Base-by-base conservation (phyloP, 1,140 invertebrate species). In the Ooceraea biroi region DNA sequence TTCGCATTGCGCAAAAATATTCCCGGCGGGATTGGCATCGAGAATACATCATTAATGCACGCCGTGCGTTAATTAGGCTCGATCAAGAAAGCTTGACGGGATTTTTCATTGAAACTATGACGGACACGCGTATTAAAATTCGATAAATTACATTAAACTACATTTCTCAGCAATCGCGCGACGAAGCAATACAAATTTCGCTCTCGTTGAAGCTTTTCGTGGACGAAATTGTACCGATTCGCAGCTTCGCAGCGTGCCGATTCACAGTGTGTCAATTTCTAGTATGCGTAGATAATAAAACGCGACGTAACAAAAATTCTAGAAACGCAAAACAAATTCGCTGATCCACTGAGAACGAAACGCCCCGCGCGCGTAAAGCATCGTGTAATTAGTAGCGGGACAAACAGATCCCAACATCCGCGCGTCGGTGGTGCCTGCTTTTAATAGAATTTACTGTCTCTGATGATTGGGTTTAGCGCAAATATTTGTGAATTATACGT, bases 401-500 rank as follows among this genome's bases (percentile, higher is more conserved):
- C 74, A 84, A 87, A 87, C 83, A 69, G 82, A 73, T 63, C 74
- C 48, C 86, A 66, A 61, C 44, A 48, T 65, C 41, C 63, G 30
- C 22, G 74, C 48, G 52, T 69, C 66, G 41, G 27, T 83, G 65
- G 69, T 65, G 19, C 46, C 72, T 77, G 66, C 72, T 83, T 84
- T 87, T 74, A 72, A 82, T 86, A 65, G 82, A 87, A 86, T 83
- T 86, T 83, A 82, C 57, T 48, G 52, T 83, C 77, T 17, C 50
- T 46, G 60, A 77, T 86, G 68, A 88, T 80, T 84, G 82, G 73
- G 48, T 61, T 76, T 46, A 84, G 74, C 65, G 82, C 80, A 88
- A 90, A 90, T 91, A 91, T 91, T 90, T 91, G 87, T 71, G 69
- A 57, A 83, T 71, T 77, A 85, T 86, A 83, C 83, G 68, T 85